Conservation (phyloP, 2,888 invertebrate species). For the Drosophila paramelanica region DNA sequence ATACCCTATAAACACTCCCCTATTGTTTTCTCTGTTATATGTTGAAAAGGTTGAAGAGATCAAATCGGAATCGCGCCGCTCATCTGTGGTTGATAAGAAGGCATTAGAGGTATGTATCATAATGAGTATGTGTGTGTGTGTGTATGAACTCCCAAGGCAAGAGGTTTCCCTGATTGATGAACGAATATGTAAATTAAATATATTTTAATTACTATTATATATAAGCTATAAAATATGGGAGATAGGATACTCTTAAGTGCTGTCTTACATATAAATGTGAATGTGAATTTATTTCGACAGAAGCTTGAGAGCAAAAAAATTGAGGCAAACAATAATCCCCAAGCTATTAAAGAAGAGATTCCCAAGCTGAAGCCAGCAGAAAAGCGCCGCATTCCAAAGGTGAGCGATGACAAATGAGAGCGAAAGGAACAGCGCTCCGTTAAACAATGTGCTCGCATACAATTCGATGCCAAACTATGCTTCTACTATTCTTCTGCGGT, state of each 20-base stretch:
- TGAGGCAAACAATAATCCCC: constrained; percentile 85
- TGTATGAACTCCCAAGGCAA: no score
- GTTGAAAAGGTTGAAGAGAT: constrained; percentile 72
- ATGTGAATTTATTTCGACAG: constrained; percentile 52
- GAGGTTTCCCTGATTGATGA: not conserved
- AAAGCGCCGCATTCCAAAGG: constrained; percentile 79
- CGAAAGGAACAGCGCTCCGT: not conserved
- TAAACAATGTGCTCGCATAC: not conserved
- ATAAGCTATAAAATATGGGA: not conserved
- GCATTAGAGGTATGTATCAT: constrained; percentile 77
- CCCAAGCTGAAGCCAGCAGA: constrained; percentile 87
- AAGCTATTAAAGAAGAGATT: constrained; percentile 87
- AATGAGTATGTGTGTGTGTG: not conserved
- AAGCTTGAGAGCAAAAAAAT: constrained; percentile 73
- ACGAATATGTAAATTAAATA: not conserved
- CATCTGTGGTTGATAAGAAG: constrained; percentile 81
- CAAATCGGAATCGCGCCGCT: constrained; percentile 76
- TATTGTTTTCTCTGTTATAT: not conserved
- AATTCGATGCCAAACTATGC: constrained; percentile 14
- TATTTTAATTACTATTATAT: not conserved
- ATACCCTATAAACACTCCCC: not conserved
- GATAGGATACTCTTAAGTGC: not conserved
- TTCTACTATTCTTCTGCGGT: constrained; percentile 12
- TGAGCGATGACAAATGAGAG: constrained; percentile 61
- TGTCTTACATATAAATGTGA: constrained; percentile 13